These are phyloP conservation scores for Hyles lineata DNA, from an alignment of 2,888 invertebrate species.

Conservation along the genomic window DNA sequence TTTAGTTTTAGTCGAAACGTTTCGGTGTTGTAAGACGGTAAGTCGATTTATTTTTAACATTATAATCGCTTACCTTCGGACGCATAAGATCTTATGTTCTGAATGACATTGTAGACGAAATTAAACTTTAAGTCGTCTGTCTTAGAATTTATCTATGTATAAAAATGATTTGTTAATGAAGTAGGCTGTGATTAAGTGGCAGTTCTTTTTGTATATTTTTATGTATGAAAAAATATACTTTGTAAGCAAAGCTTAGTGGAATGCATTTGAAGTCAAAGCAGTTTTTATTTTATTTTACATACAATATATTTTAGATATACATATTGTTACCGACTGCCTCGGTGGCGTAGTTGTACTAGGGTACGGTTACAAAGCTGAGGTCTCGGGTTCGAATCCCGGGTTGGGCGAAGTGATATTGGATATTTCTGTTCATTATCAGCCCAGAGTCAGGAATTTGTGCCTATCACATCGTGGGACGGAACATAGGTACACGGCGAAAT, in stretches of 20 bases:
- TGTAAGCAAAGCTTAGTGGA: neutral
- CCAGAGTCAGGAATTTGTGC: too few species aligned
- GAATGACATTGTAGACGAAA: neutral
- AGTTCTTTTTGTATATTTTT: neutral
- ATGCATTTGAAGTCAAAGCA: neutral
- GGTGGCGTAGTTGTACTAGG: too few species aligned
- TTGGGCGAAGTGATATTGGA: too few species aligned
- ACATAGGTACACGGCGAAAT: too few species aligned
- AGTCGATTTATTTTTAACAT: slow-evolving; percentile 17
- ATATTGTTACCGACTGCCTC: too few species aligned
- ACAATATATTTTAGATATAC: too few species aligned
- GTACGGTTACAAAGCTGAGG: too few species aligned
- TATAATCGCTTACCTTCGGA: neutral
- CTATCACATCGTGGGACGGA: too few species aligned
- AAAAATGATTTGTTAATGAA: neutral
- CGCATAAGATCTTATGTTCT: neutral
- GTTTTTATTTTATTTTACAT: too few species aligned
- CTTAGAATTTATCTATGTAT: neutral
- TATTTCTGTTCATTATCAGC: too few species aligned
- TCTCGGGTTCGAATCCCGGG: too few species aligned
- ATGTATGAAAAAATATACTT: neutral
- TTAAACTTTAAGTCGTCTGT: neutral
- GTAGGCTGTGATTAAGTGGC: slow-evolving; percentile 5
- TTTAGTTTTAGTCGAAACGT: neutral
- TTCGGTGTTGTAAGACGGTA: neutral